These are phyloP conservation scores for Oncorhynchus kisutch DNA, from an alignment of 2,113 vertebrate species.

Conservation along the genomic window DNA sequence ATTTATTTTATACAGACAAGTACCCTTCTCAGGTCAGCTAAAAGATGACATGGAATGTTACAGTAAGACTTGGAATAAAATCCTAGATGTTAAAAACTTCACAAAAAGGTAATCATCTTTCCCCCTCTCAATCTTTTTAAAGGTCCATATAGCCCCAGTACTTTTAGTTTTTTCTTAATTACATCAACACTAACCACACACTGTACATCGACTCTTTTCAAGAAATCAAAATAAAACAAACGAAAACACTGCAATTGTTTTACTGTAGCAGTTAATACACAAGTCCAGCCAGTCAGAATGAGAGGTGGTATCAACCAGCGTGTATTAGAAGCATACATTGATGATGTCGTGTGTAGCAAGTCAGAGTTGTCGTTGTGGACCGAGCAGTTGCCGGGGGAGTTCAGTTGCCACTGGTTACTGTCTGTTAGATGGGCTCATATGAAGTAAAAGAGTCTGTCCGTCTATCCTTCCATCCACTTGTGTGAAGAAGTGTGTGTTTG, in stretches of 20 bases:
- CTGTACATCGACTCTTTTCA: constrained; percentile 84
- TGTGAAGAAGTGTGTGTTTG: neutral
- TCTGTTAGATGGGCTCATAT: constrained; percentile 48
- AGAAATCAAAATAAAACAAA: constrained; percentile 34
- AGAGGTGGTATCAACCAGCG: constrained; percentile 47
- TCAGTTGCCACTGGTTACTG: constrained; percentile 45
- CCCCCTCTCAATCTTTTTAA: constrained; percentile 22
- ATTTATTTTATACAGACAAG: constrained; percentile 96
- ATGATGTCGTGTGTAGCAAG: constrained; percentile 35
- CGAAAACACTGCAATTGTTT: constrained; percentile 72
- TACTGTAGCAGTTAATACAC: constrained; percentile 78
- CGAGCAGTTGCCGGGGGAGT: constrained; percentile 2
- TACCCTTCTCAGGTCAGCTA: constrained; percentile 88
- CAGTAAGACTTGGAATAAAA: constrained; percentile 93
- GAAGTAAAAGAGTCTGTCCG: constrained; percentile 37
- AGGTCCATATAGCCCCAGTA: constrained; percentile 53
- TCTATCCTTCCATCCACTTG: neutral
- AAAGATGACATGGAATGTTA: constrained; percentile 98
- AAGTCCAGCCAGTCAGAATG: constrained; percentile 66
- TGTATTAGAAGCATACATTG: constrained; percentile 58
- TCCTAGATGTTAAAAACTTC: constrained; percentile 83
- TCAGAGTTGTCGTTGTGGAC: constrained; percentile 19
- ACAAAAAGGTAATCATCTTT: constrained; percentile 76
- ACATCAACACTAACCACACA: constrained; percentile 88
- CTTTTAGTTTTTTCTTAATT: constrained; percentile 72